These are phyloP conservation scores for Thymelicus sylvestris DNA, from an alignment of 2,888 invertebrate species.

Conservation along the genomic window DNA sequence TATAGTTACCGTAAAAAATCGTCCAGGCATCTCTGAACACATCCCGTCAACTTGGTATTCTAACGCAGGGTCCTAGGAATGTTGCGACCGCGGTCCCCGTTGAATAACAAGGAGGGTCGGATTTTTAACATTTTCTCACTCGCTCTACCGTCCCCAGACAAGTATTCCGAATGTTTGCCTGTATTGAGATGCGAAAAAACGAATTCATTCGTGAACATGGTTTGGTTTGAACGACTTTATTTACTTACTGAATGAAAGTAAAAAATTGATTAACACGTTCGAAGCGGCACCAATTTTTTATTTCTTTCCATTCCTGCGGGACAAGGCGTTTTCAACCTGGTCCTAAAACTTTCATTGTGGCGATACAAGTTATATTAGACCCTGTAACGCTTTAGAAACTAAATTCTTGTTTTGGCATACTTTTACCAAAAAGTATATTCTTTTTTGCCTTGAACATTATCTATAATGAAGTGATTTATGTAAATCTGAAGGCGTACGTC, in stretches of 20 bases:
- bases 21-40: background rate
- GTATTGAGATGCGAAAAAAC: slow-evolving; percentile 30
- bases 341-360: too few species aligned
- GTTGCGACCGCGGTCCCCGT: slow-evolving; percentile 6
- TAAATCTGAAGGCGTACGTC: too few species aligned
- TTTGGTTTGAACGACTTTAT: background rate
- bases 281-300: too few species aligned
- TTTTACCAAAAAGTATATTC: too few species aligned
- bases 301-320: too few species aligned
- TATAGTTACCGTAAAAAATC: background rate
- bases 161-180: slow-evolving; percentile 16
- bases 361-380: too few species aligned
- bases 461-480: too few species aligned
- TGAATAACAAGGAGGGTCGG: slow-evolving; percentile 27
- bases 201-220: background rate
- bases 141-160: slow-evolving; percentile 15
- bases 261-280: too few species aligned
- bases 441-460: too few species aligned
- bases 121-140: slow-evolving; percentile 35
- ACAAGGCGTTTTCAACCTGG: too few species aligned
- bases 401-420: too few species aligned
- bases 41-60: slow-evolving; percentile 12
- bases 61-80: slow-evolving; percentile 18
- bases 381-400: too few species aligned
- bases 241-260: background rate